Evolutionary conservation across 2,797 vertebrate genomes (phyloP), one percentile per base, ranked within the genome.

Genomic region (Cryptoprocta ferox): DNA sequence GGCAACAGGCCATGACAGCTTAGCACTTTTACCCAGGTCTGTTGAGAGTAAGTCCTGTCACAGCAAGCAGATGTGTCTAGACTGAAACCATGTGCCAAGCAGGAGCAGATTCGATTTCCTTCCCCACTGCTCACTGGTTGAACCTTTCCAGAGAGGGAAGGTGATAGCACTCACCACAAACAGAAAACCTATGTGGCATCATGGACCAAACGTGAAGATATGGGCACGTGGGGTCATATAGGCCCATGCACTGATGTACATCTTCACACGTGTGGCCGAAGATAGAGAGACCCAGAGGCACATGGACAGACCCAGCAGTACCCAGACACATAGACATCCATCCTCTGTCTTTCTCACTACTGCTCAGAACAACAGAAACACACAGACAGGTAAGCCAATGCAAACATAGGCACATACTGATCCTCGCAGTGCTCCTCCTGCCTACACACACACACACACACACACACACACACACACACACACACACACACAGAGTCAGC

Each of bases 81-180:
- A 93, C 73, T 30, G 59, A 92, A 83, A 42, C 76, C 81, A 76
- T 35, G 16, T 65, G 71, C 73, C 21, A 30, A n/a, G 9, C 15
- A 37, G 35, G 30, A 14, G 6, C 4, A 13, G 11, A 1, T 75
- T 65, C 1, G 15, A 21, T 19, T 11, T 78, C 92, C 37, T 94
- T 42, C 28, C 65, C 5, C 1, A 28, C 18, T 59, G 71, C 59
- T 96, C n/a, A 30, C 48, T 70, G 16, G 79, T 15, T 88, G 70
- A 93, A 45, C 53, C 71, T 89, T 93, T 85, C 80, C 78, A 75
- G 76, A 93, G 84, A 93, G 42, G 50, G 80, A 89, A 87, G 59
- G 21, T 19, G n/a, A 3, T 63, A 39, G 39, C 48, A 70, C 28
- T n/a, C 12, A 30, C 56, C 78, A 37, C 45, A 84, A 35, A 86